Evolutionary conservation across 92 coral and sea anemone species (phyloP), one percentile per base, ranked within the genome.

Genomic region (Hydrozoanthus gracilis): DNA sequence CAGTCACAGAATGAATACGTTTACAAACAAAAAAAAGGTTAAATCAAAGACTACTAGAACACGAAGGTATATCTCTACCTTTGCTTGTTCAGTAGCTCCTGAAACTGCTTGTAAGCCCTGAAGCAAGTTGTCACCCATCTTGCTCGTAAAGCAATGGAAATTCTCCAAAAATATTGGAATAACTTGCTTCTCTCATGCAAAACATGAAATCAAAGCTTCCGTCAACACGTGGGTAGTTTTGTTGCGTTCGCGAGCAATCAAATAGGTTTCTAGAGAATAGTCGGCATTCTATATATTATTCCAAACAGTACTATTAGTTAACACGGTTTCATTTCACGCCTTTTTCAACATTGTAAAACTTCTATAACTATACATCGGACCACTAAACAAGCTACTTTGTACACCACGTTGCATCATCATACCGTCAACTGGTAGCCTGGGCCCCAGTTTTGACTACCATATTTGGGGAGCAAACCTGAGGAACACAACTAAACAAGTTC

Each of bases 61-160:
- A 13, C 14, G 15, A 14, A 58, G 12, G 1, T 66, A 68, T 11
- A 68, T 68, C 69, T 54, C 71, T 56, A 95, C 99, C 94, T 86
- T 90, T 47, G 95, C 93, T 71, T 95, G 98, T 10, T 96, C 95
- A 44, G 92, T 89, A 71, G 95, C 86, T 71, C 93, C 93, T 74
- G 98, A 92, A 75, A 95, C 87, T 47, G 92, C 84, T 58, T 94
- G 93, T 14, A 95, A 93, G 55, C 98, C 99, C 76, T 92, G 95
- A 3, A 97, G 96, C 71, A 90, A 90, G 49, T 89, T 90, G 64
- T 95, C 98, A 88, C 91, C 98, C 99, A 97, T 97, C 64, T 58
- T 73, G 82, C 86, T 47, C 73, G 73, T 80, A 66, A 2, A 67
- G 44, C n/a, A 80, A 45, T 80, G n/a, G 60, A 80, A 66, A 65